Percentiles rank a stretch among this genome's conserved stretches.
Evolutionary conservation across 2,113 vertebrate genomes (phyloP).

Genomic region (Laticauda laticaudata): DNA sequence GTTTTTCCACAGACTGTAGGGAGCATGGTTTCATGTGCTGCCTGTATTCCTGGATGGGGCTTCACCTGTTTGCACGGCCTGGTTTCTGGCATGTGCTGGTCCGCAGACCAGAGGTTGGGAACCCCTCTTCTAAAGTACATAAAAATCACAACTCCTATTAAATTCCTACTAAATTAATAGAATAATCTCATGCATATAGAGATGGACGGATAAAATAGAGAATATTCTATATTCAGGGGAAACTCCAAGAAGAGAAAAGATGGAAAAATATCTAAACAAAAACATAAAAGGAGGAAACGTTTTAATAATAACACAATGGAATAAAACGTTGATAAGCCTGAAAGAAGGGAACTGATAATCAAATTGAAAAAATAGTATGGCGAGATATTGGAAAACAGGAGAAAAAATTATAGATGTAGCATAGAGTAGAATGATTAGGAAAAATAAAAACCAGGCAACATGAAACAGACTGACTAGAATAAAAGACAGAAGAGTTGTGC

Average conservation of each 20-base stretch:
- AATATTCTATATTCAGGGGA: not conserved
- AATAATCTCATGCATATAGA: not conserved
- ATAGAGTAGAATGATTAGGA: not conserved
- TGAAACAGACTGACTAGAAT: not conserved
- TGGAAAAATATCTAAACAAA: not conserved
- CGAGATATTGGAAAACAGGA: not conserved
- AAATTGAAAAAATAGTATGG: not conserved
- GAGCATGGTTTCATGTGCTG: not conserved
- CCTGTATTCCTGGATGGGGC: not conserved
- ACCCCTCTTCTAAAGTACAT: not conserved
- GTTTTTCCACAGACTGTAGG: not conserved
- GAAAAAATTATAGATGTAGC: not conserved
- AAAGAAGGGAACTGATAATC: not conserved
- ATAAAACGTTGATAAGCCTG: not conserved
- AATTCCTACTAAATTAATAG: not conserved
- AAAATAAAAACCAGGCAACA: not conserved
- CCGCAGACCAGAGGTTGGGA: accelerated
- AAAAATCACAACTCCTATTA: not conserved
- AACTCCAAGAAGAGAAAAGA: not conserved
- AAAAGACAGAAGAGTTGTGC: not conserved
- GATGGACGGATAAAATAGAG: not conserved
- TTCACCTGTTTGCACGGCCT: not conserved
- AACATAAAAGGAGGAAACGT: not conserved
- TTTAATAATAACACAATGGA: not conserved
- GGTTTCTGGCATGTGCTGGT: not conserved